These are phyloP conservation scores for Scaptomyza graminum DNA, from an alignment of 1,140 invertebrate genomes.

Conservation along the genomic window DNA sequence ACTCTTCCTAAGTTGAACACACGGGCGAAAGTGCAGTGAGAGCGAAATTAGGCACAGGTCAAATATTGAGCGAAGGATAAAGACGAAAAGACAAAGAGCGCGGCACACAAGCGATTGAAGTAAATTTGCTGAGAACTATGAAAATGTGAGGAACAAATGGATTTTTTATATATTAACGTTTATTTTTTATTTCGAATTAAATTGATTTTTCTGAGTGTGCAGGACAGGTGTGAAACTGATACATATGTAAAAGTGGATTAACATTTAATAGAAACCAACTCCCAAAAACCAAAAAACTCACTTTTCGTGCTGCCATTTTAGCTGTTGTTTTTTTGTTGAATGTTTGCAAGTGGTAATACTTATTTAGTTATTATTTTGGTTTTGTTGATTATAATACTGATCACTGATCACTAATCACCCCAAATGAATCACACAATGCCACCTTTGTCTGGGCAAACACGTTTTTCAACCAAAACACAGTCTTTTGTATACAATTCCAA, in stretches of 20 bases:
- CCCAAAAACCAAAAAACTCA: constrained; percentile 49
- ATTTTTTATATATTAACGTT: too few relatives aligned
- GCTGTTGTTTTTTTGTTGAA: constrained; percentile 26
- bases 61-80: too few relatives aligned
- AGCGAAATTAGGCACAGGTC: too few relatives aligned
- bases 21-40: too few relatives aligned
- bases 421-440: constrained; percentile 60
- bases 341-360: constrained; percentile 55
- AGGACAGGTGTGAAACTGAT: neutral
- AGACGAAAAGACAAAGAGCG: too few relatives aligned
- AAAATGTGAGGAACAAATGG: neutral
- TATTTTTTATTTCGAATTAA: neutral
- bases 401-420: constrained; percentile 58
- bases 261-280: neutral
- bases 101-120: too few relatives aligned
- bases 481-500: constrained; percentile 56
- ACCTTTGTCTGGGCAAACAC: constrained; percentile 33
- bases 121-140: too few relatives aligned
- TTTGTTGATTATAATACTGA: constrained; percentile 35
- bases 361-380: too few relatives aligned
- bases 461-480: constrained; percentile 30
- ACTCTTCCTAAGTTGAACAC: too few relatives aligned
- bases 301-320: constrained; percentile 68
- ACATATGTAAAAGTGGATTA: too few relatives aligned
- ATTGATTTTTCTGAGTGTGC: neutral